phyloP scores from a whole-genome alignment of 1,140 invertebrate species.

The Macrobrachium rosenbergii region DNA sequence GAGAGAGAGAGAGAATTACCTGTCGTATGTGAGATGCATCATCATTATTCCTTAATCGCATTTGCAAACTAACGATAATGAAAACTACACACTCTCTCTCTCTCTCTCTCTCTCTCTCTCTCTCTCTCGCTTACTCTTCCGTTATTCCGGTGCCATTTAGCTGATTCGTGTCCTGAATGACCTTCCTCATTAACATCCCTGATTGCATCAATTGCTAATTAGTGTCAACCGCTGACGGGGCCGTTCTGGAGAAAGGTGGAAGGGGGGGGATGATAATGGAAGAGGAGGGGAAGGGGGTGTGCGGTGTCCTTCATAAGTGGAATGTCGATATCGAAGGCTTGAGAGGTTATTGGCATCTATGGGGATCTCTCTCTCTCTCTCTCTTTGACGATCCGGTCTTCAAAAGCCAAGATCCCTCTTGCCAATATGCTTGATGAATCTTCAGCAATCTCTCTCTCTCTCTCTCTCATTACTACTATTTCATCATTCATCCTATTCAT shows the following conservation, averaged over 20 bases:
- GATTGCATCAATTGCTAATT: too few species aligned
- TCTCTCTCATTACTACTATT: neutral
- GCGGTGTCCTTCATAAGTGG: too few species aligned
- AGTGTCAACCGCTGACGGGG: too few species aligned
- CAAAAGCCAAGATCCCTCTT: too few species aligned
- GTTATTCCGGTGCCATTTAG: too few species aligned
- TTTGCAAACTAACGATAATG: neutral
- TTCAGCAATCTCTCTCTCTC: neutral
- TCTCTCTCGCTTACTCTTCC: conserved; percentile 8
- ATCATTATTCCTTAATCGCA: neutral
- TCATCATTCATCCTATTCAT: neutral
- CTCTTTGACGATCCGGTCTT: neutral
- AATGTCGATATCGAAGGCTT: too few species aligned
- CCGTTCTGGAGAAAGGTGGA: too few species aligned
- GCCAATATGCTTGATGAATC: too few species aligned
- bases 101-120: neutral
- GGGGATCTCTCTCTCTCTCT: neutral
- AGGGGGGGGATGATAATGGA: too few species aligned
- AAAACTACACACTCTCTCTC: neutral
- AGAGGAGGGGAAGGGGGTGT: too few species aligned
- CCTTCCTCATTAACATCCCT: neutral
- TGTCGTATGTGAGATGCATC: neutral
- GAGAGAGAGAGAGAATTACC: conserved; percentile 2
- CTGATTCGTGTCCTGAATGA: neutral
- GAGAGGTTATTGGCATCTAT: neutral